Evolutionary conservation across 2,888 invertebrate species (phyloP).

Genomic region (Pollenia griseotomentosa): DNA sequence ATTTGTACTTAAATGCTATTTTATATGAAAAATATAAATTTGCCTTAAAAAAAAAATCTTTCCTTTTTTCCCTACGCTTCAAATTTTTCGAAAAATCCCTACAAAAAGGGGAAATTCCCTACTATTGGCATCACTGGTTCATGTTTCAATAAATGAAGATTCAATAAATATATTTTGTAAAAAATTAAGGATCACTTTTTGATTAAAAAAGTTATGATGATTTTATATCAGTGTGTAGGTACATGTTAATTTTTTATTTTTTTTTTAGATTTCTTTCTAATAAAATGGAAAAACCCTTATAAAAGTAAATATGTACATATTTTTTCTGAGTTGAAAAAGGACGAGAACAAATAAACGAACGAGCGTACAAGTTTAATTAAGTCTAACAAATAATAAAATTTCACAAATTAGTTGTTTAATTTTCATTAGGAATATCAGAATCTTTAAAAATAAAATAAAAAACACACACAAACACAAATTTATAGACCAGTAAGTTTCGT

Average conservation of each 20-base stretch:
- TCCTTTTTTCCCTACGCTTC: no score
- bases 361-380: constrained; percentile 61
- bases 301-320: background rate
- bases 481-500: constrained; percentile 47
- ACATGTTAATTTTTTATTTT: constrained; percentile 23
- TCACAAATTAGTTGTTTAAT: constrained; percentile 68
- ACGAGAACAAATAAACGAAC: constrained; percentile 7
- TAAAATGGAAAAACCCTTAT: constrained; percentile 31
- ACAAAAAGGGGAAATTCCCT: no score
- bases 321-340: constrained; percentile 10
- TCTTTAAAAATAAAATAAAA: constrained; percentile 11
- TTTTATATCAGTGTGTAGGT: background rate
- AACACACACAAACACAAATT: constrained; percentile 43
- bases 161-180: no score
- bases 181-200: no score
- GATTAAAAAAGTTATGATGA: no score
- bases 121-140: no score
- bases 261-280: constrained; percentile 21
- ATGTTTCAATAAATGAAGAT: no score
- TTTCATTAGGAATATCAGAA: constrained; percentile 67
- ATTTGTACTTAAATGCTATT: no score
- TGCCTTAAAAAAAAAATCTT: no score
- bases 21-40: no score
- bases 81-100: no score
- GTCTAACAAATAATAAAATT: constrained; percentile 65